Conservation (phyloP, 2,888 invertebrate species). For the Mythimna loreyi region DNA sequence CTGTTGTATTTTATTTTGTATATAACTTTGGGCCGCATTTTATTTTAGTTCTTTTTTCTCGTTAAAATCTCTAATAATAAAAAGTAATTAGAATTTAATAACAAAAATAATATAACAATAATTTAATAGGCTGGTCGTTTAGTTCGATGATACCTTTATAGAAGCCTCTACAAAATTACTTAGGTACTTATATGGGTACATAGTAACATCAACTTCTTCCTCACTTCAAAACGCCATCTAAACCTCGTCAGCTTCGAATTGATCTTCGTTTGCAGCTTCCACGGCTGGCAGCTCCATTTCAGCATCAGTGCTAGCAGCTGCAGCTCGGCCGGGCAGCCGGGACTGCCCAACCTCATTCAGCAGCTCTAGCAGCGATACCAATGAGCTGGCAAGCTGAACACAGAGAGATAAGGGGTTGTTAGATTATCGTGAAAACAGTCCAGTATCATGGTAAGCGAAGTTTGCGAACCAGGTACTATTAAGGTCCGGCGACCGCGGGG, state of each 20-base stretch:
- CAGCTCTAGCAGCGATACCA: conserved; percentile 74
- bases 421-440: not conserved
- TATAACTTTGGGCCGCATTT: conserved; percentile 11
- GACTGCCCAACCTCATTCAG: conserved; percentile 76
- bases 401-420: not conserved
- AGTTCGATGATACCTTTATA: too few species aligned
- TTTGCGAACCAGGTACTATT: not conserved
- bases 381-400: conserved; percentile 77
- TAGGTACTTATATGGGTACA: not conserved
- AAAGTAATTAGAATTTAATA: too few species aligned
- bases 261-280: conserved; percentile 62
- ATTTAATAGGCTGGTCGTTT: not conserved
- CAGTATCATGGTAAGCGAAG: not conserved
- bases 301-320: conserved; percentile 53
- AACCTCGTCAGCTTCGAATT: conserved; percentile 82
- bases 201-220: not conserved
- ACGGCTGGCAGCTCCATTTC: conserved; percentile 30
- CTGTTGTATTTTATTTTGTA: too few species aligned
- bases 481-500: too few species aligned
- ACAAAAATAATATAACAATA: too few species aligned
- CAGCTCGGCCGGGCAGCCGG: conserved; percentile 27
- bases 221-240: conserved; percentile 56
- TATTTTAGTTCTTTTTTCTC: conserved; percentile 7
- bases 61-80: too few species aligned
- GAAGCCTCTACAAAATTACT: not conserved